Conservation (phyloP, 2,888 invertebrate species). For the Tethea ocularis region DNA sequence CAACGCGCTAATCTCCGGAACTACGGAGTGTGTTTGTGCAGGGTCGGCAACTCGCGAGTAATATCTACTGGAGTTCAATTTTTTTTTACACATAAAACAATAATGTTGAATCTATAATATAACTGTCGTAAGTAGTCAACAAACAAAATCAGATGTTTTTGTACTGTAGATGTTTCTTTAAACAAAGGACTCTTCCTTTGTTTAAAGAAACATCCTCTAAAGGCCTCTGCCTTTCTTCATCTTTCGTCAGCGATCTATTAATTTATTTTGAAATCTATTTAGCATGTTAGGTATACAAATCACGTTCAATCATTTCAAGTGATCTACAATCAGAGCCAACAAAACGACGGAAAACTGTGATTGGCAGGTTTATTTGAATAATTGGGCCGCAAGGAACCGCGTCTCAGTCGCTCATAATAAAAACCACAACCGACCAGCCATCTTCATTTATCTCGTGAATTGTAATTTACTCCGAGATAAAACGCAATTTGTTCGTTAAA, state of each 20-base stretch:
- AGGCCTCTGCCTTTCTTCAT: neutral
- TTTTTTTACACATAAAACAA: no score
- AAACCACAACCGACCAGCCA: neutral
- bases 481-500: neutral
- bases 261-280: neutral
- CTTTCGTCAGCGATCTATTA: no score
- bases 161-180: no score
- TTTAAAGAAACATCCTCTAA: no score
- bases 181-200: no score
- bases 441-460: neutral
- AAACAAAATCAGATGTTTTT: no score
- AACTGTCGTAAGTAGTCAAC: no score
- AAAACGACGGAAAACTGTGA: neutral
- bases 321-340: neutral
- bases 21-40: no score
- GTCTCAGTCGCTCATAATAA: neutral
- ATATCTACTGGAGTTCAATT: no score
- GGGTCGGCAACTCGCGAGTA: no score
- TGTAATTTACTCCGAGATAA: neutral
- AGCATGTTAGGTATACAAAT: neutral
- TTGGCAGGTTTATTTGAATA: constrained; percentile 4
- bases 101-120: no score
- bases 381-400: neutral
- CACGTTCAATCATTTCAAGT: neutral
- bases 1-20: no score